A percentile compares a stretch with the other conserved stretches of the same genome.
Conservation (phyloP, 2,113 vertebrate genomes). For the Daboia siamensis region DNA sequence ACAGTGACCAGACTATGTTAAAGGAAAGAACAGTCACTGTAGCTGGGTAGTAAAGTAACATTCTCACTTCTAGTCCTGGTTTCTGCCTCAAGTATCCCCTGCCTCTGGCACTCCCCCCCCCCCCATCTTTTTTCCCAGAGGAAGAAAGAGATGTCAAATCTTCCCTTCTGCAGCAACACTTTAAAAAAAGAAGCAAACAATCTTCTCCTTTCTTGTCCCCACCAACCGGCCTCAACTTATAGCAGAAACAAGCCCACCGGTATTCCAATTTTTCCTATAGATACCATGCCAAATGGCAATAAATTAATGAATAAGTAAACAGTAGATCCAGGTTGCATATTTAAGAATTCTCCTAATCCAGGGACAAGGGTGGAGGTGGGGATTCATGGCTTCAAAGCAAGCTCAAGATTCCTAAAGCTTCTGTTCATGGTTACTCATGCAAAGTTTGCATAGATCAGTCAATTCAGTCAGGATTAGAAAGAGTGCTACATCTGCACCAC, state of each 20-base stretch:
- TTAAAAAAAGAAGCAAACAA: neutral
- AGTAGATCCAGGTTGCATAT: constrained; percentile 33
- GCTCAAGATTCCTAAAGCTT: constrained; percentile 27
- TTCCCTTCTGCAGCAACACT: neutral
- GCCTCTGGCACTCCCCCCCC: neutral
- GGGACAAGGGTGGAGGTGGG: neutral
- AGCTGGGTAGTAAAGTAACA: neutral
- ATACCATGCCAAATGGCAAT: neutral
- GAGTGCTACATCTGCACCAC: neutral
- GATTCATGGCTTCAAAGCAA: constrained; percentile 33
- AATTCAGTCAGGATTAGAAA: constrained; percentile 39
- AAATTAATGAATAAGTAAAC: constrained; percentile 7
- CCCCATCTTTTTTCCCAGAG: constrained; percentile 28
- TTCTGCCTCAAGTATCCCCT: neutral
- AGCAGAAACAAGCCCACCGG: constrained; percentile 19
- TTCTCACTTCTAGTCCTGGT: neutral
- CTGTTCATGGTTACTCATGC: constrained; percentile 23
- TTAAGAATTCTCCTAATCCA: neutral
- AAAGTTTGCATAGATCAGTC: constrained; percentile 18
- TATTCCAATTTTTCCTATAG: constrained; percentile 12
- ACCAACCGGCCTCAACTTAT: neutral
- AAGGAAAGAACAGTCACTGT: neutral
- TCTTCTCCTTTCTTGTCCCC: neutral
- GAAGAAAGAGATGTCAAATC: constrained; percentile 41
- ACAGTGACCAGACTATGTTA: neutral